These are phyloP conservation scores for Polylopha cassiicola DNA, from an alignment of 2,888 invertebrate species.

Conservation along the genomic window DNA sequence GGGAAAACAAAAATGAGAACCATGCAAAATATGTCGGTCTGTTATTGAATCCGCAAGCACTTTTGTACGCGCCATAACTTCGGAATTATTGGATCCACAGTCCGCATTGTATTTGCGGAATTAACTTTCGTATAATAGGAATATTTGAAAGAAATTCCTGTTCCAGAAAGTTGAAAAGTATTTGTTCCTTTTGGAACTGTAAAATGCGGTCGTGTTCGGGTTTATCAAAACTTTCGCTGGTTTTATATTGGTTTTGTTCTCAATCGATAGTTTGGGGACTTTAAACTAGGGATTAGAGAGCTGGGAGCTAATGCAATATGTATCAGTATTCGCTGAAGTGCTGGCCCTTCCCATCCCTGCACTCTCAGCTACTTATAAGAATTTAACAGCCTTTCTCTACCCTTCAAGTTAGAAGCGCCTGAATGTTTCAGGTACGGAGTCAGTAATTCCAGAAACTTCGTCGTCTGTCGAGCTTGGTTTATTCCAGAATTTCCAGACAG, in stretches of 20 bases:
- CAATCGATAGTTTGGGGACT: slow-evolving; percentile 10
- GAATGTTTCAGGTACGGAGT: slow-evolving; percentile 16
- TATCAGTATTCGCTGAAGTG: slow-evolving; percentile 41
- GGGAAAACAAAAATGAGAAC: slow-evolving; percentile 7
- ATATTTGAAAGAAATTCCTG: background rate
- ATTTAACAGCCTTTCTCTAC: slow-evolving; percentile 9
- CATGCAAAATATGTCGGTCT: slow-evolving; percentile 15
- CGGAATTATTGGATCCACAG: slow-evolving; percentile 9
- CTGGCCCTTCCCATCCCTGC: slow-evolving; percentile 17
- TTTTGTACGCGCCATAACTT: slow-evolving; percentile 4
- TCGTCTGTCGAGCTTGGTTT: no score
- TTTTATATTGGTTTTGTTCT: slow-evolving; percentile 6
- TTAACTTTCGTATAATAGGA: slow-evolving; percentile 1
- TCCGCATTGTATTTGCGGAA: slow-evolving; percentile 7
- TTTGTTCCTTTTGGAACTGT: no score
- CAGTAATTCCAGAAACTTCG: no score
- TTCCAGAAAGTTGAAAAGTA: no score
- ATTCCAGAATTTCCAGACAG: no score
- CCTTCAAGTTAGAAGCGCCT: slow-evolving; percentile 15
- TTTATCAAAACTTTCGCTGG: no score
- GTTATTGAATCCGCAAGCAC: slow-evolving; percentile 18
- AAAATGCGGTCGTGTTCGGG: no score
- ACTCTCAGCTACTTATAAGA: slow-evolving; percentile 18
- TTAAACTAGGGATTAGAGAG: slow-evolving; percentile 38
- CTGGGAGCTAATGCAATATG: slow-evolving; percentile 57